These are phyloP conservation scores for Apodemus speciosus DNA, from an alignment of 2,113 vertebrate species.

Conservation along the genomic window DNA sequence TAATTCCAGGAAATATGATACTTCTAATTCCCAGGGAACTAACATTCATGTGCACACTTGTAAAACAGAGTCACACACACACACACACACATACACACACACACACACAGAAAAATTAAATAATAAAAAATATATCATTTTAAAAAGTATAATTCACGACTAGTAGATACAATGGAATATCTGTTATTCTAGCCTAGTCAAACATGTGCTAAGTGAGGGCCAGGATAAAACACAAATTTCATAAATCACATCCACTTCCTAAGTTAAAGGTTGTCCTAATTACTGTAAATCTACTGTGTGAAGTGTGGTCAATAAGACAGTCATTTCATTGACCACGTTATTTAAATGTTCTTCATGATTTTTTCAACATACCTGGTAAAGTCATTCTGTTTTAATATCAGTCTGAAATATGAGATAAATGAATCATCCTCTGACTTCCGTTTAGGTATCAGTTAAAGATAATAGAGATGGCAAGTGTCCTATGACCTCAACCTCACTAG, in stretches of 20 bases:
- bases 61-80: too few relatives aligned
- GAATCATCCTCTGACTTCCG: background rate
- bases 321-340: background rate
- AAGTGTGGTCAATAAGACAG: background rate
- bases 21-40: background rate
- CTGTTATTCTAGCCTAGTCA: background rate
- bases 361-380: background rate
- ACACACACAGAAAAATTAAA: background rate
- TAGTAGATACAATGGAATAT: background rate
- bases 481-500: background rate
- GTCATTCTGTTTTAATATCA: accelerated
- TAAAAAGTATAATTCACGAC: background rate
- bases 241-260: background rate
- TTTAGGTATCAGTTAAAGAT: background rate
- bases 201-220: background rate
- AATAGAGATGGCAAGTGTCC: background rate
- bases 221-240: background rate
- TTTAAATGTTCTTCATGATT: background rate
- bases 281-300: background rate
- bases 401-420: background rate
- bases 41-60: background rate
- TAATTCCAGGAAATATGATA: background rate
- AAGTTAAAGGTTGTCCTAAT: background rate
- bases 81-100: background rate
- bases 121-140: background rate